These are phyloP conservation scores for Mobula birostris DNA, from an alignment of 2,113 vertebrate species.

Conservation along the genomic window DNA sequence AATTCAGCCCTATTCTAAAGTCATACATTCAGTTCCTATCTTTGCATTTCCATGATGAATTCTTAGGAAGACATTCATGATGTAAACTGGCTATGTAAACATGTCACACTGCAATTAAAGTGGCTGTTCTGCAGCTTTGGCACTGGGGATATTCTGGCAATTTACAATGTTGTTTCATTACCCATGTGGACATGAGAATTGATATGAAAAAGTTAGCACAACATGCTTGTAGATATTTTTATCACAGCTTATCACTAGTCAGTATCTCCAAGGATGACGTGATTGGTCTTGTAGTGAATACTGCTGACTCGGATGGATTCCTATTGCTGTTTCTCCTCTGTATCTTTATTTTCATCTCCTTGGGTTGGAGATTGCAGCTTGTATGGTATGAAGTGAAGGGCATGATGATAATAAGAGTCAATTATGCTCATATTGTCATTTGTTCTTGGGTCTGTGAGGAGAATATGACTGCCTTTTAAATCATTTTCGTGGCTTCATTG, in stretches of 20 bases:
- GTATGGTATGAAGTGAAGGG: background rate
- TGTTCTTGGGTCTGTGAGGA: background rate
- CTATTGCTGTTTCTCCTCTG: background rate
- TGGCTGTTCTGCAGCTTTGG: background rate
- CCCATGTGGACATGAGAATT: background rate
- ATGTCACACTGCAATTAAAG: background rate
- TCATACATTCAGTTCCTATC: background rate
- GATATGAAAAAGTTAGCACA: background rate
- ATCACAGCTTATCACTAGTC: background rate
- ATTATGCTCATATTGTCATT: background rate
- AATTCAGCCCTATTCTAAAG: slow-evolving; percentile 1
- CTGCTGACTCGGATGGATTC: background rate
- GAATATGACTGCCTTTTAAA: background rate
- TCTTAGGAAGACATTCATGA: background rate
- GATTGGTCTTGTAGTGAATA: background rate
- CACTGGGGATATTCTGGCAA: background rate
- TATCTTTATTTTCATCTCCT: background rate
- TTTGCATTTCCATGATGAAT: background rate
- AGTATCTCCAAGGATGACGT: background rate
- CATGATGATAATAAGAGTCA: background rate
- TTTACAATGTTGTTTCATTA: background rate
- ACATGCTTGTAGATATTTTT: background rate
- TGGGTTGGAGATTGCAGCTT: background rate
- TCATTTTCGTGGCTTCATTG: too few species aligned
- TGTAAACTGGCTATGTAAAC: background rate